These are phyloP conservation scores for Syngnathus floridae DNA, from an alignment of 2,113 vertebrate genomes.

Conservation along the genomic window DNA sequence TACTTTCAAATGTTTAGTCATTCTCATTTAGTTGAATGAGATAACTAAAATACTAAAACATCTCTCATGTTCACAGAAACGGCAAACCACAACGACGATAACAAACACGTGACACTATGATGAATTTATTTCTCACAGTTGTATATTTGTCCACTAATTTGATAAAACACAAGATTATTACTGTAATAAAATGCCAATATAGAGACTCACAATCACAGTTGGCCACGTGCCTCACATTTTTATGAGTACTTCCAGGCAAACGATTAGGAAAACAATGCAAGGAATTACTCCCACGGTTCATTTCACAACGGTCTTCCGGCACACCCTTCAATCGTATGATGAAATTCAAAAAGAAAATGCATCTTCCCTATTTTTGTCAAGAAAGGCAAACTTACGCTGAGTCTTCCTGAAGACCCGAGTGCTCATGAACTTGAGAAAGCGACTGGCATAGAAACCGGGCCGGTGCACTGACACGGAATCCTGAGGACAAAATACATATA, in stretches of 20 bases:
- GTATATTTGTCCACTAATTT: neutral
- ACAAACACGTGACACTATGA: no score
- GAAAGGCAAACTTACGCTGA: conserved; percentile 80
- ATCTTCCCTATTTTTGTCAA: conserved; percentile 20
- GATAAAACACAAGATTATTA: neutral
- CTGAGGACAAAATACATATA: conserved; percentile 55
- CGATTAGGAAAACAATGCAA: neutral
- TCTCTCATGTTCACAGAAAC: no score
- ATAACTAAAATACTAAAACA: no score
- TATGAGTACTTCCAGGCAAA: neutral
- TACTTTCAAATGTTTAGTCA: no score
- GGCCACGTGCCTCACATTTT: neutral
- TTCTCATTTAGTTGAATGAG: neutral
- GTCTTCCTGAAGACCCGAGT: conserved; percentile 90
- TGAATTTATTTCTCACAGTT: no score
- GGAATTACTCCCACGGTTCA: conserved; percentile 6
- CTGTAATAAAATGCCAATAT: neutral
- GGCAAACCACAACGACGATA: no score
- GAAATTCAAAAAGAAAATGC: neutral
- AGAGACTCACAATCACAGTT: neutral
- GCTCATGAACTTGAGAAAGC: conserved; percentile 98
- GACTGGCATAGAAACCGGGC: conserved; percentile 92
- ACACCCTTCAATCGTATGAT: neutral
- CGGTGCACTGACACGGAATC: conserved; percentile 93
- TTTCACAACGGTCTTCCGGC: conserved; percentile 1